Conservation (phyloP, 2,113 vertebrate species). For the Aspiorhynchus laticeps region DNA sequence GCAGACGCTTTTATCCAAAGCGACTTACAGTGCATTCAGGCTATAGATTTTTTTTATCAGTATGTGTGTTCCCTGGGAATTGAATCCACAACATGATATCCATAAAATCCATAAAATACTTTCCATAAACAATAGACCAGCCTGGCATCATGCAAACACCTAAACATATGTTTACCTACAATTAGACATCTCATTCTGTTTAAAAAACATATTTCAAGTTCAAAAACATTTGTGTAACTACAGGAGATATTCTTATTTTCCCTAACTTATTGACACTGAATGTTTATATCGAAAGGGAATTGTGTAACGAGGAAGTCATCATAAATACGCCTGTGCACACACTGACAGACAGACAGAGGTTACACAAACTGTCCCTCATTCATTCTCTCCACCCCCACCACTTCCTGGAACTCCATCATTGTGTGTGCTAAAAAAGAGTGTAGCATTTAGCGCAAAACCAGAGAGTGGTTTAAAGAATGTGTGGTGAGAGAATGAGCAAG, state of each 20-base stretch:
- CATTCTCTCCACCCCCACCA: background rate
- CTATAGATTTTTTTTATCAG: no score
- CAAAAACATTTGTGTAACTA: constrained; percentile 43
- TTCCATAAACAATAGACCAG: background rate
- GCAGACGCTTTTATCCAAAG: no score
- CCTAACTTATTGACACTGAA: constrained; percentile 41
- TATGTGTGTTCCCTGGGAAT: no score
- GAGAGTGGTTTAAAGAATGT: constrained; percentile 4
- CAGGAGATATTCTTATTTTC: constrained; percentile 16
- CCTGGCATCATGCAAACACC: background rate
- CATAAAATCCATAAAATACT: no score
- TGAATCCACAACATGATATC: no score
- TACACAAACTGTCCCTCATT: constrained; percentile 33
- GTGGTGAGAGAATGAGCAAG: constrained; percentile 4
- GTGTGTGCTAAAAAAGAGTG: constrained; percentile 18
- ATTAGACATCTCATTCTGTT: constrained; percentile 14
- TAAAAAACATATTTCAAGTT: constrained; percentile 43
- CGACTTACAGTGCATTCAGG: no score
- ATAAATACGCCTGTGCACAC: constrained; percentile 44
- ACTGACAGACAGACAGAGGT: constrained; percentile 28
- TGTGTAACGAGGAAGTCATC: constrained; percentile 34
- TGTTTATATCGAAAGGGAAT: constrained; percentile 47
- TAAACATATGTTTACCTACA: constrained; percentile 11
- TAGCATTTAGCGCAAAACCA: constrained; percentile 1
- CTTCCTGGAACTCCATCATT: constrained; percentile 29